Conservation (phyloP, 2,888 invertebrate genomes). For the Synergus japonicus region DNA sequence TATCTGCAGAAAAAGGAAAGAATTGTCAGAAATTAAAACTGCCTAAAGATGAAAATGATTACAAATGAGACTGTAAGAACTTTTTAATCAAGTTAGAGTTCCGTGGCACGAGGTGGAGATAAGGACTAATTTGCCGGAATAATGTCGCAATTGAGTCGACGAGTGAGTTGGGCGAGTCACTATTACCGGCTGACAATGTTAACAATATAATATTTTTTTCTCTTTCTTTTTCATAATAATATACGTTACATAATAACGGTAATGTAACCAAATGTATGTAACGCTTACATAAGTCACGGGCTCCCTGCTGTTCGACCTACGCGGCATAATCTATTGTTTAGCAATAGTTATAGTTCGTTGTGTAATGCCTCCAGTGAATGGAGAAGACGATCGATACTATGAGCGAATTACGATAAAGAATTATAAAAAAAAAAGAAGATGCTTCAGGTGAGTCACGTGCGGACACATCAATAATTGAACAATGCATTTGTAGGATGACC, state of each 20-base stretch:
- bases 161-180: conserved; percentile 48
- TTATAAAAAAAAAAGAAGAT: conserved; percentile 26
- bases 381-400: conserved; percentile 60
- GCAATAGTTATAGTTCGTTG: conserved; percentile 71
- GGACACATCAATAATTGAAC: conserved; percentile 20
- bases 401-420: background rate
- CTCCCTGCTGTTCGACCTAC: conserved; percentile 60
- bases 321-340: conserved; percentile 73
- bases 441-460: background rate
- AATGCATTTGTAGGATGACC: background rate
- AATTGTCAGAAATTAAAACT: too few relatives aligned
- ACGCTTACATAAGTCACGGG: conserved; percentile 72
- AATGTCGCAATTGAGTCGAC: conserved; percentile 50
- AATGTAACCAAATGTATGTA: conserved; percentile 77
- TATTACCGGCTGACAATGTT: conserved; percentile 53
- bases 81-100: too few relatives aligned
- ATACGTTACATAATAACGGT: conserved; percentile 71
- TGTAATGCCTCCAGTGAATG: conserved; percentile 67
- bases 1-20: too few relatives aligned
- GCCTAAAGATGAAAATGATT: too few relatives aligned
- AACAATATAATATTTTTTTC: conserved; percentile 57
- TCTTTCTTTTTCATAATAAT: conserved; percentile 66
- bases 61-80: too few relatives aligned
- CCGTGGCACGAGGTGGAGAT: conserved; percentile 3
- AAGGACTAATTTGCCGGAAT: conserved; percentile 48